Conservation (phyloP, 2,888 invertebrate genomes). For the Serripes groenlandicus region DNA sequence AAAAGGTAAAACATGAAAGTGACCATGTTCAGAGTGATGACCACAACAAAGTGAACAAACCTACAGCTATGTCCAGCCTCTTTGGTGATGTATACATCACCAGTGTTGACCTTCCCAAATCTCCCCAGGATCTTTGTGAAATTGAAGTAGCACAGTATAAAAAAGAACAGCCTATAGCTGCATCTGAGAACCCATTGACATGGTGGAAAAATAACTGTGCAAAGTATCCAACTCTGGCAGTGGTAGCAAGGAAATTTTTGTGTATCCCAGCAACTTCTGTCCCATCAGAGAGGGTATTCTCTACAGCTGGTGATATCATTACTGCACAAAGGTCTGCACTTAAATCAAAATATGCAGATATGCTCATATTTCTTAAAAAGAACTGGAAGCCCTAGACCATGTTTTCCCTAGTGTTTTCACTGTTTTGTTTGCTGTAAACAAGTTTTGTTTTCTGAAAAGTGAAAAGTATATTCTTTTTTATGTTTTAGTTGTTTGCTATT, state of each 20-base stretch:
- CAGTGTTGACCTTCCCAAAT: conserved; percentile 29
- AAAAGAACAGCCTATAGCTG: conserved; percentile 4
- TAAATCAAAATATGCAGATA: conserved; percentile 24
- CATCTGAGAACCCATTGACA: background rate
- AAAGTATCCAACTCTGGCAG: background rate
- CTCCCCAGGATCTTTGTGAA: background rate
- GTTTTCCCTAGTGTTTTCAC: too few species aligned
- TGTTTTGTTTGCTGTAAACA: too few species aligned
- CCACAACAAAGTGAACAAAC: too few species aligned
- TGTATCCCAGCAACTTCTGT: conserved; percentile 24
- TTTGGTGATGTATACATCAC: conserved; percentile 51
- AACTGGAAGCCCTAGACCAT: too few species aligned
- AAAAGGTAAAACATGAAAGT: too few species aligned
- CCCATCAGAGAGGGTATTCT: conserved; percentile 31
- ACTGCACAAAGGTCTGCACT: conserved; percentile 22
- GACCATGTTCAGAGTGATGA: too few species aligned
- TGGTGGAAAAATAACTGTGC: conserved; percentile 21
- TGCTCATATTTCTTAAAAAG: conserved; percentile 26
- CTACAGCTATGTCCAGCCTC: conserved; percentile 30
- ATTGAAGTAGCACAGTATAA: background rate
- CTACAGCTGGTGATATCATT: conserved; percentile 34
- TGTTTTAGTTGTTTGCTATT: too few species aligned
- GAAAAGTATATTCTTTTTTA: too few species aligned
- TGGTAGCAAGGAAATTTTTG: conserved; percentile 13
- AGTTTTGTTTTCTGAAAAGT: too few species aligned